Conservation (phyloP, 2,797 vertebrate genomes). For the Hypotaenidia okinawae region DNA sequence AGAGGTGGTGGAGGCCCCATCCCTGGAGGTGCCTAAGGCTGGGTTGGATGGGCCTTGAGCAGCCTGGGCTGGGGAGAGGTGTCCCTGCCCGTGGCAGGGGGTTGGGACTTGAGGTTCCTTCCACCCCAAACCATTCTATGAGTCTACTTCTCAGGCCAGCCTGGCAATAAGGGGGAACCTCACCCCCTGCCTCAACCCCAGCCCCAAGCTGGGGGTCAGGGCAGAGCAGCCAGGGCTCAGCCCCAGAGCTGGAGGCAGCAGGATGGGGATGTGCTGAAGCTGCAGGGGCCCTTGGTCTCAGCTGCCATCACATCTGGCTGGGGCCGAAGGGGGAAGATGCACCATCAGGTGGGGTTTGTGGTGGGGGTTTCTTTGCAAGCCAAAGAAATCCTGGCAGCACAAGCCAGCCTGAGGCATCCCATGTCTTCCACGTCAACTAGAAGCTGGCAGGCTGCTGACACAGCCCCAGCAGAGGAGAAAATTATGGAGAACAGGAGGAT, state of each 20-base stretch:
- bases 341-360: no score
- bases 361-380: no score
- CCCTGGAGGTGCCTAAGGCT: no score
- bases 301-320: background rate
- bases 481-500: background rate
- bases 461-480: accelerated
- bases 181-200: background rate
- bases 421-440: no score
- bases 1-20: no score
- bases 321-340: background rate
- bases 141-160: background rate
- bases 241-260: background rate
- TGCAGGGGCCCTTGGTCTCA: accelerated
- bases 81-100: no score
- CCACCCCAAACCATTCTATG: no score
- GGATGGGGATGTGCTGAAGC: accelerated
- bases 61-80: no score
- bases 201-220: background rate
- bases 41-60: no score
- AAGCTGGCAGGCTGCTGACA: background rate
- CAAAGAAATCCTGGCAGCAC: background rate
- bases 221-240: background rate
- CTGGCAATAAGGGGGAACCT: background rate
- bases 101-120: no score
- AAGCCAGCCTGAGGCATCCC: background rate